Percentiles rank a stretch among this genome's conserved stretches.
Conservation (phyloP, 2,888 invertebrate genomes). For the Acrobasis consociella region DNA sequence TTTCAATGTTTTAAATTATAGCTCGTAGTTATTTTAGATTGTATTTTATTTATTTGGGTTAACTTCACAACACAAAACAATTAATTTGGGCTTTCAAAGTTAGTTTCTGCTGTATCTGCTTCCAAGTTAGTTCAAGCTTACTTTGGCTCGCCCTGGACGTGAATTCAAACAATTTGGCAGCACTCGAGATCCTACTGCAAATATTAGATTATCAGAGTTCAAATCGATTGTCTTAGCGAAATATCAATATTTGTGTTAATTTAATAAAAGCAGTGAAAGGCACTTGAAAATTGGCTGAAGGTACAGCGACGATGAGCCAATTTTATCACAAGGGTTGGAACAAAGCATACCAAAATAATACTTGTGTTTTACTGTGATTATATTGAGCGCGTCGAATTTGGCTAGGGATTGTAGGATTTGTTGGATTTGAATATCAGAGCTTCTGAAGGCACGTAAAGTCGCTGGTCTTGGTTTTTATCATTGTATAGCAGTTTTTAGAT, state of each 20-base stretch:
- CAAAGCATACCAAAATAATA: too few relatives aligned
- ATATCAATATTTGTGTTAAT: slow-evolving; percentile 11
- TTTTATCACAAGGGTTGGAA: neutral
- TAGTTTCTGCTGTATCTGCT: neutral
- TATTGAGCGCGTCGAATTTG: too few relatives aligned
- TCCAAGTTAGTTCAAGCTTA: neutral
- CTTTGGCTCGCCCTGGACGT: neutral
- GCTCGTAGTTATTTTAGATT: too few relatives aligned
- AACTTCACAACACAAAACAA: neutral
- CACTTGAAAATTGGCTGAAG: neutral
- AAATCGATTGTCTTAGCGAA: neutral
- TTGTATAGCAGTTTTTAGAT: too few relatives aligned
- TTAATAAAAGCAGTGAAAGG: neutral
- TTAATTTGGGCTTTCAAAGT: neutral
- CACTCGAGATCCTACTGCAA: neutral
- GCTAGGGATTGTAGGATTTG: neutral
- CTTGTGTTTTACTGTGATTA: too few relatives aligned
- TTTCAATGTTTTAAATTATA: too few relatives aligned
- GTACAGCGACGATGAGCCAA: neutral
- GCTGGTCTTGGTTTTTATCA: too few relatives aligned
- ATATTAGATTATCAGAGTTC: slow-evolving; percentile 6
- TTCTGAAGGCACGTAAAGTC: too few relatives aligned
- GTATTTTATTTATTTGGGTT: too few relatives aligned
- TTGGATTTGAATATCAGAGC: neutral
- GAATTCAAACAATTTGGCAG: neutral